These are phyloP conservation scores for Neoascia interrupta DNA, from an alignment of 2,888 invertebrate species.

Conservation along the genomic window DNA sequence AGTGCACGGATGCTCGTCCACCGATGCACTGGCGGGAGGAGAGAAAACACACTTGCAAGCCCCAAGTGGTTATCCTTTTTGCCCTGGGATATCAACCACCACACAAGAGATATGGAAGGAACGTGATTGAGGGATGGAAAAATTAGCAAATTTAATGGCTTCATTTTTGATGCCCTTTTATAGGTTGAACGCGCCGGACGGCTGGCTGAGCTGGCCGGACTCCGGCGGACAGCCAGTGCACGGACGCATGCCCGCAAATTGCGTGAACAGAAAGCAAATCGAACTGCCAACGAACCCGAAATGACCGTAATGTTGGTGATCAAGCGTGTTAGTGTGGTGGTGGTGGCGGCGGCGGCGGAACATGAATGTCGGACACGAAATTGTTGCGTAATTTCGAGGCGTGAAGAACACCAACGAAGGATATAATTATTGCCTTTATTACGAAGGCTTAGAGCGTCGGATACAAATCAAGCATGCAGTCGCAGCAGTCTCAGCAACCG, in stretches of 20 bases:
- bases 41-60: conserved; percentile 30
- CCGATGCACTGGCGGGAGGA: neutral
- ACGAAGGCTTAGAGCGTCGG: conserved; percentile 62
- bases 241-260: conserved; percentile 65
- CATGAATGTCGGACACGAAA: conserved; percentile 76
- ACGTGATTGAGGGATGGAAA: conserved; percentile 69
- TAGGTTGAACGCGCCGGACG: conserved; percentile 46
- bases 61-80: conserved; percentile 65
- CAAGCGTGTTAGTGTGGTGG: neutral
- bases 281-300: conserved; percentile 65
- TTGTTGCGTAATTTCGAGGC: conserved; percentile 80
- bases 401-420: conserved; percentile 81
- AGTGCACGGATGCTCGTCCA: too few relatives aligned
- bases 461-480: conserved; percentile 59
- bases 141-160: conserved; percentile 70
- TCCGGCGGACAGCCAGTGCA: neutral
- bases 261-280: conserved; percentile 70
- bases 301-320: conserved; percentile 41
- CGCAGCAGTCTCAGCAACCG: conserved; percentile 30
- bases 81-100: conserved; percentile 52
- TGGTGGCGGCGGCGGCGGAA: conserved; percentile 43
- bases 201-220: neutral
- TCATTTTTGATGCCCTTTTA: conserved; percentile 70
- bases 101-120: conserved; percentile 51
- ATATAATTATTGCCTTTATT: conserved; percentile 80